Conservation (phyloP, 2,797 vertebrate species). For the Calcarius lapponicus region DNA sequence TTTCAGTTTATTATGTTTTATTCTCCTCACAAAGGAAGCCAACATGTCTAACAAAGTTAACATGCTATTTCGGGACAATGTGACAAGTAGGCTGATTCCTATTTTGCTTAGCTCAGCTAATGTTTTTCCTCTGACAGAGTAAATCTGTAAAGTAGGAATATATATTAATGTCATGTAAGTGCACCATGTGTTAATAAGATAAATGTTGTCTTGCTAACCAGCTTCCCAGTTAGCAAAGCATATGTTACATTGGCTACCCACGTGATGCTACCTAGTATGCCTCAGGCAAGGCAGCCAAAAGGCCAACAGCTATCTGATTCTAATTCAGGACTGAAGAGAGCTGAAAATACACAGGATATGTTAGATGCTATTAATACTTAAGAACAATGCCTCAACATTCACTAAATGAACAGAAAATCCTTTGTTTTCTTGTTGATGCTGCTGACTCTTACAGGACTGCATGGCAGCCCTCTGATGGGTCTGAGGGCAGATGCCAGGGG, state of each 20-base stretch:
- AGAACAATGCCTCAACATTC: conserved; percentile 53
- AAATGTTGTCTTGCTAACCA: conserved; percentile 33
- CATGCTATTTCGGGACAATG: neutral
- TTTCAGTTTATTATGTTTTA: neutral
- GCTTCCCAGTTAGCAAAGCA: conserved; percentile 44
- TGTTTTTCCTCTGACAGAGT: conserved; percentile 30
- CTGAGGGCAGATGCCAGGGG: neutral
- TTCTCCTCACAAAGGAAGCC: neutral
- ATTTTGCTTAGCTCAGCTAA: conserved; percentile 46
- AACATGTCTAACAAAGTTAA: neutral
- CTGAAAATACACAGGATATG: conserved; percentile 43
- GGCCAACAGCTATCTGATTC: conserved; percentile 65
- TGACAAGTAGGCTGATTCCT: neutral
- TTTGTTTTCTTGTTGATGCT: neutral
- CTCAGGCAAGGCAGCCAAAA: conserved; percentile 57
- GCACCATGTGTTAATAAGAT: conserved; percentile 49
- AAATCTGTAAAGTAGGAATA: conserved; percentile 32
- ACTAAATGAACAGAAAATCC: conserved; percentile 16
- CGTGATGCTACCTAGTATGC: conserved; percentile 32
- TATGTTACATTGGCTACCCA: conserved; percentile 52
- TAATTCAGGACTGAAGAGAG: conserved; percentile 60
- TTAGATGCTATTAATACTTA: conserved; percentile 28
- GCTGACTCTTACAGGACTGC: rapidly evolving
- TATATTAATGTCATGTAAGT: conserved; percentile 39
- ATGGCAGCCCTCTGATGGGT: neutral